phyloP scores from a whole-genome alignment of 2,113 vertebrate genomes.

The Ceyx melanurus region DNA sequence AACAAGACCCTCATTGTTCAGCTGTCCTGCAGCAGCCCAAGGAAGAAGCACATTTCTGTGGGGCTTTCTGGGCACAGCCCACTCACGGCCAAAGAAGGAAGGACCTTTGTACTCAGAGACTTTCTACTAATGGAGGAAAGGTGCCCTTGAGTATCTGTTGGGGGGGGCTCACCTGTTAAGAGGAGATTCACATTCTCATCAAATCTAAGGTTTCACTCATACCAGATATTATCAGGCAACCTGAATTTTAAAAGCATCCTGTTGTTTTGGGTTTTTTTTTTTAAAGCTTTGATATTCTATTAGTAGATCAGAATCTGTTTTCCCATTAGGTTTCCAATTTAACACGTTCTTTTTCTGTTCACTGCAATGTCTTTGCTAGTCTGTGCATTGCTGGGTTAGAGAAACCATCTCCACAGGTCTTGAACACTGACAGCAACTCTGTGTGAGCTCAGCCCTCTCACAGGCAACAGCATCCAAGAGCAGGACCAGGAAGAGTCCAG shows the following conservation, averaged over 20 bases:
- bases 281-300: constrained; percentile 30
- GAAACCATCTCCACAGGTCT: not conserved
- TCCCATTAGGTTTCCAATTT: constrained; percentile 20
- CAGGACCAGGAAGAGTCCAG: not conserved
- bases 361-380: not conserved
- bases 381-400: not conserved
- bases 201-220: constrained; percentile 34
- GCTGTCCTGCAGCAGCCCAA: not conserved
- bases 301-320: constrained; percentile 13
- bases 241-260: constrained; percentile 49
- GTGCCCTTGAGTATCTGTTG: not conserved
- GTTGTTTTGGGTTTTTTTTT: not conserved
- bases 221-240: constrained; percentile 32
- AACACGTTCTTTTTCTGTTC: not conserved
- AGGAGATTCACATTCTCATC: not conserved
- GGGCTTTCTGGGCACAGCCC: constrained; percentile 3
- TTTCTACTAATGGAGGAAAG: not conserved
- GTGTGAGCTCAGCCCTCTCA: not conserved
- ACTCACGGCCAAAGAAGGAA: not conserved
- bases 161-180: not conserved
- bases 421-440: rapidly evolving
- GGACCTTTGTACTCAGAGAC: not conserved
- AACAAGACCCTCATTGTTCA: constrained; percentile 59
- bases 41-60: not conserved
- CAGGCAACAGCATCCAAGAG: not conserved